Conservation (phyloP, 2,113 vertebrate species). For the Pelecanus crispus region DNA sequence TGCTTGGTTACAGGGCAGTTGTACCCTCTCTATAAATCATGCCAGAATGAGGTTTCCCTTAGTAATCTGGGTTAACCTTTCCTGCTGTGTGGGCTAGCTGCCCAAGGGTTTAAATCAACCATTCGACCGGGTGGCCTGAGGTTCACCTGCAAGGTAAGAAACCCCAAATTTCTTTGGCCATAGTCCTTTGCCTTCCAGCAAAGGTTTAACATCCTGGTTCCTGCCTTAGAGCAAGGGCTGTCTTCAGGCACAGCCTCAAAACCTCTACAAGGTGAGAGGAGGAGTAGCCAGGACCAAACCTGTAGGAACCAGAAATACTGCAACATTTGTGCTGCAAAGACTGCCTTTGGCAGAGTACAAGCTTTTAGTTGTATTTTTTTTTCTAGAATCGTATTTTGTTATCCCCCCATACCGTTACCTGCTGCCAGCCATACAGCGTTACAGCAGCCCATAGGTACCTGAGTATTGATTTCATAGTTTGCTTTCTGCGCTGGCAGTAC, state of each 20-base stretch:
- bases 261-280: neutral
- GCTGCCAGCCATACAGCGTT: neutral
- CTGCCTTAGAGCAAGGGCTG: neutral
- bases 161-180: neutral
- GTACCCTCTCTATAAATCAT: neutral
- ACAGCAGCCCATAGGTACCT: neutral
- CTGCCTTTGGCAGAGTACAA: neutral
- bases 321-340: neutral
- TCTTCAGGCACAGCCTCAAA: neutral
- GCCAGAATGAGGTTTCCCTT: neutral
- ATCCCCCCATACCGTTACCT: neutral
- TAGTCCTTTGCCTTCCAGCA: neutral
- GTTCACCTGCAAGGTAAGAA: neutral
- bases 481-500: conserved; percentile 45
- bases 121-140: neutral
- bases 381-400: neutral
- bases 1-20: neutral
- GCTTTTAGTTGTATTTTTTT: neutral
- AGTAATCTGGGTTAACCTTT: neutral
- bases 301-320: neutral
- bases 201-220: neutral
- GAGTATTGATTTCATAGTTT: conserved; percentile 46
- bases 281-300: neutral
- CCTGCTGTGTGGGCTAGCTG: neutral
- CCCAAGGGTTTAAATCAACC: neutral